A percentile compares a stretch with the other conserved stretches of the same genome.
Evolutionary conservation across 2,888 invertebrate genomes (phyloP).

Genomic region (Polymixis lichenea): DNA sequence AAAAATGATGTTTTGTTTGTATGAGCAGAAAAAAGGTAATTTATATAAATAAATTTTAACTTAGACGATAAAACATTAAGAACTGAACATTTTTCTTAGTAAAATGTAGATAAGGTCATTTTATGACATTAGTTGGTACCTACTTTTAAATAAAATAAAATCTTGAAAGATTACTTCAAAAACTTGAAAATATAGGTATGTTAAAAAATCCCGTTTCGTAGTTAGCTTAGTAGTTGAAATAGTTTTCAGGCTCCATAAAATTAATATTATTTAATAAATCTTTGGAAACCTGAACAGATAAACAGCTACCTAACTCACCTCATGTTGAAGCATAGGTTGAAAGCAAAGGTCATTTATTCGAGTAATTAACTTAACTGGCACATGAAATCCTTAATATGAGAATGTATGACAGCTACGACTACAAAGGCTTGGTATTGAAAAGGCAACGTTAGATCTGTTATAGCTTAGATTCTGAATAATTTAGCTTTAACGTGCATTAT

Average conservation of each 20-base stretch:
- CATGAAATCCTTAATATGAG: slow-evolving; percentile 14
- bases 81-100: not conserved
- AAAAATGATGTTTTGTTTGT: not conserved
- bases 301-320: not conserved
- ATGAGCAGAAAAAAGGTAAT: not conserved
- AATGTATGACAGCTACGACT: slow-evolving; percentile 25
- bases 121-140: not conserved
- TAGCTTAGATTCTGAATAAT: not conserved
- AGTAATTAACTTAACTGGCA: slow-evolving; percentile 31
- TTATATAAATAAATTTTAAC: not conserved
- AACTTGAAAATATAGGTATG: not conserved
- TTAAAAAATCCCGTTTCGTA: not conserved
- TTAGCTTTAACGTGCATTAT: not conserved
- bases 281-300: not conserved
- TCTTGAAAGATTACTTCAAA: not conserved
- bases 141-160: not conserved
- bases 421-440: slow-evolving; percentile 32
- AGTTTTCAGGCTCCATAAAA: not conserved
- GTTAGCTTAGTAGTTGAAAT: not conserved
- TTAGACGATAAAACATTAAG: not conserved
- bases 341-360: slow-evolving; percentile 13
- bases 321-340: slow-evolving; percentile 11
- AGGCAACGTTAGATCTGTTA: slow-evolving; percentile 1
- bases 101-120: not conserved
- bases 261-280: slow-evolving; percentile 1